phyloP scores from a whole-genome alignment of 1,140 invertebrate genomes.

The Nixonia krombeini region DNA sequence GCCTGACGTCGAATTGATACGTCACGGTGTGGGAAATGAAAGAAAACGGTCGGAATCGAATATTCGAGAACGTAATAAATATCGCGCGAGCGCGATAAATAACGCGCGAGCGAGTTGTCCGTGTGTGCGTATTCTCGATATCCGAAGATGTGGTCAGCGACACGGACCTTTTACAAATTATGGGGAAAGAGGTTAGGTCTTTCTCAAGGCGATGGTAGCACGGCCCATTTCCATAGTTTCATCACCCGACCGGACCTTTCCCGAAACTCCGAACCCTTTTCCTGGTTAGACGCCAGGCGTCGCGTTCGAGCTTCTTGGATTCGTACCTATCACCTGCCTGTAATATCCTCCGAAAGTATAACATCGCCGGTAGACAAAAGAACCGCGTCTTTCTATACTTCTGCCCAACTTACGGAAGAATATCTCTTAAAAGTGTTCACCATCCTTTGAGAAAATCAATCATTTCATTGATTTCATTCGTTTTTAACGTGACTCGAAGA shows the following conservation, averaged over 20 bases:
- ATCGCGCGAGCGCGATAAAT: not conserved
- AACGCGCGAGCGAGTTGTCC: too few relatives aligned
- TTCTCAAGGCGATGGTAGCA: conserved; percentile 4
- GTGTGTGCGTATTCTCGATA: conserved; percentile 5
- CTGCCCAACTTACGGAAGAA: too few relatives aligned
- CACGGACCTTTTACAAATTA: conserved; percentile 7
- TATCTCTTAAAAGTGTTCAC: not conserved
- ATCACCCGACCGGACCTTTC: conserved; percentile 22
- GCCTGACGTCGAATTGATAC: conserved; percentile 28
- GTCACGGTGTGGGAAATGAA: not conserved
- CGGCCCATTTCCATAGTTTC: conserved; percentile 9
- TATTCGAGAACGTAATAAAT: not conserved
- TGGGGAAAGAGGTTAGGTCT: not conserved
- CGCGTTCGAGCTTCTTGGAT: conserved; percentile 56
- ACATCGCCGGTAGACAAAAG: too few relatives aligned
- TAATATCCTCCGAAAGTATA: conserved; percentile 4
- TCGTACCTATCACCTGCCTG: conserved; percentile 6
- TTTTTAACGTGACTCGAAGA: not conserved
- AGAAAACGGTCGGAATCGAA: not conserved
- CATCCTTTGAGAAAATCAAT: too few relatives aligned
- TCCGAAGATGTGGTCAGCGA: conserved; percentile 4
- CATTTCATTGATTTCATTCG: not conserved
- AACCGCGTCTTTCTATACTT: too few relatives aligned
- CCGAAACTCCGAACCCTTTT: conserved; percentile 51
- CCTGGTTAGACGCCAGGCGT: conserved; percentile 57